Evolutionary conservation across 1,140 invertebrate genomes (phyloP).

Genomic region (Elymnias hypermnestra): DNA sequence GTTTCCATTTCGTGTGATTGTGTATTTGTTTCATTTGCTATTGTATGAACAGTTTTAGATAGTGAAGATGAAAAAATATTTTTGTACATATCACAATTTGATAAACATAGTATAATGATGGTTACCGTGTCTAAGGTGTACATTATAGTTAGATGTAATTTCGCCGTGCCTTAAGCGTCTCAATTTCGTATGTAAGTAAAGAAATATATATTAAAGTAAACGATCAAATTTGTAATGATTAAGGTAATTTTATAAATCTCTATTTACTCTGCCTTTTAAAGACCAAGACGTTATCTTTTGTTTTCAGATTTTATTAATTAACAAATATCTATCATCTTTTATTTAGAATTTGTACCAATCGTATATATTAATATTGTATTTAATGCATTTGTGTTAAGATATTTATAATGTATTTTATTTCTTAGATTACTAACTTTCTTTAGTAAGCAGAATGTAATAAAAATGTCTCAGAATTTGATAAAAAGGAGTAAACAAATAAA

Average conservation of each 20-base stretch:
- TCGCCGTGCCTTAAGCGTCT: conserved; percentile 73
- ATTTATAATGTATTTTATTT: conserved; percentile 13
- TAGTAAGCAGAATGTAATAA: conserved; percentile 19
- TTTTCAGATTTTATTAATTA: conserved; percentile 5
- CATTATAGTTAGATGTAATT: conserved; percentile 66
- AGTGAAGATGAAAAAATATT: conserved; percentile 62
- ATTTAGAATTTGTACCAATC: background rate
- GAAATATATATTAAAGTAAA: conserved; percentile 42
- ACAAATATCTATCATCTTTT: conserved; percentile 1
- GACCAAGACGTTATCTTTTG: conserved; percentile 37
- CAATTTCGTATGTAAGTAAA: conserved; percentile 64
- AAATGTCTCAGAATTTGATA: conserved; percentile 21
- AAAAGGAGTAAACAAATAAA: conserved; percentile 49
- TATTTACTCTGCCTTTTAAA: conserved; percentile 47
- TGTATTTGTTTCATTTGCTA: conserved; percentile 20
- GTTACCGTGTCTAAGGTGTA: conserved; percentile 68
- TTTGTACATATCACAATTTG: conserved; percentile 74
- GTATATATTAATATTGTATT: conserved; percentile 7
- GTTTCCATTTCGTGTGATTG: conserved; percentile 24
- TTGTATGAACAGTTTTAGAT: conserved; percentile 41
- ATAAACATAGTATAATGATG: conserved; percentile 46
- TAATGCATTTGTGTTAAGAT: conserved; percentile 14
- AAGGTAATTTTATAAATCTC: conserved; percentile 56
- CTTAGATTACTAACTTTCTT: conserved; percentile 18
- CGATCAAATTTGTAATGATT: conserved; percentile 57